Evolutionary conservation across 2,113 vertebrate species (phyloP).

Genomic region (Zosterops japonicus): DNA sequence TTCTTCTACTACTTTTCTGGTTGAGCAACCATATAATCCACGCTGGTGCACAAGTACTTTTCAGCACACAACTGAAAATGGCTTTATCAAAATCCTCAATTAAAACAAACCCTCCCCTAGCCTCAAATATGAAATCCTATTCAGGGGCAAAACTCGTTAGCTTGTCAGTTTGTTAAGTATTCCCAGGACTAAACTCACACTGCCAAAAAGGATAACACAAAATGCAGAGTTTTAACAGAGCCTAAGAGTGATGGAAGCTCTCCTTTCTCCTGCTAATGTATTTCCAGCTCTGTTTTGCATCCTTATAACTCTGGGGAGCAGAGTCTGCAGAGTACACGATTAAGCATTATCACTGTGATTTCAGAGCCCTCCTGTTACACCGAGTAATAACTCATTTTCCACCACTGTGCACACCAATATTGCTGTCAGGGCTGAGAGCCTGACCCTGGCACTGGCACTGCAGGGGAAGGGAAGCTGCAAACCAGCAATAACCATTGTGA

Average conservation of each 20-base stretch:
- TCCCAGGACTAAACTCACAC: neutral
- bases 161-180: conserved; percentile 2
- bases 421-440: neutral
- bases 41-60: rapidly evolving
- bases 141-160: conserved; percentile 4
- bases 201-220: neutral
- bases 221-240: conserved; percentile 18
- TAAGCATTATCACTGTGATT: conserved; percentile 23
- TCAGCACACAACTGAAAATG: neutral
- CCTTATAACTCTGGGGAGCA: conserved; percentile 35
- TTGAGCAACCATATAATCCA: neutral
- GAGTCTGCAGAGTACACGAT: conserved; percentile 4
- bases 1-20: neutral
- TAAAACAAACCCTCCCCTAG: neutral
- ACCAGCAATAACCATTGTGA: neutral
- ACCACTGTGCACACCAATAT: neutral
- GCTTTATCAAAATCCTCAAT: neutral
- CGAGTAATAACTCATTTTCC: conserved; percentile 32
- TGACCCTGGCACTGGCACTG: neutral
- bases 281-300: conserved; percentile 42
- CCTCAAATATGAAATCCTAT: neutral
- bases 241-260: neutral
- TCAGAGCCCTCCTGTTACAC: conserved; percentile 5
- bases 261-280: conserved; percentile 8
- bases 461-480: neutral